Percentiles rank a stretch among this genome's conserved stretches.
These are phyloP conservation scores for Phocoena sinus DNA, from an alignment of 2,113 vertebrate genomes.

Conservation along the genomic window DNA sequence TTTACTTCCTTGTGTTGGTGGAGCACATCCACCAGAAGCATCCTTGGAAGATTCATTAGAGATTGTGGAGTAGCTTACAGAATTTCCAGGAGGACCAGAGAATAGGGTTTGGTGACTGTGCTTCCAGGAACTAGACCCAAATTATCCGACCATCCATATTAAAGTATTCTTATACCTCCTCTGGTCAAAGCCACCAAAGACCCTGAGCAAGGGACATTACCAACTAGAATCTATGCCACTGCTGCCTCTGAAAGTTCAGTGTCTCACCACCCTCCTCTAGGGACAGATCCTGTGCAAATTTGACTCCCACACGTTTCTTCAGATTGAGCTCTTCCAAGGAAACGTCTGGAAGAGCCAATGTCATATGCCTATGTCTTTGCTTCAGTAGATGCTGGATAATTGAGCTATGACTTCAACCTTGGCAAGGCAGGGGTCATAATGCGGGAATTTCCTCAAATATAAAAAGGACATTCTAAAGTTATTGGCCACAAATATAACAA, in stretches of 20 bases:
- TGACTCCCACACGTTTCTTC: background rate
- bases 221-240: background rate
- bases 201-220: background rate
- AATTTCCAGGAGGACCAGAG: background rate
- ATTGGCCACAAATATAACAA: background rate
- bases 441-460: background rate
- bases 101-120: background rate
- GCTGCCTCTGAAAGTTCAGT: background rate
- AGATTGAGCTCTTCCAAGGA: background rate
- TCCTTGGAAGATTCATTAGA: background rate
- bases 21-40: background rate
- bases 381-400: background rate
- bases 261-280: background rate
- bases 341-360: background rate
- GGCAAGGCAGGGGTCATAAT: background rate
- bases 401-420: background rate
- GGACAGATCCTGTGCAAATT: background rate
- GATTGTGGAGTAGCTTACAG: background rate
- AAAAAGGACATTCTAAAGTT: conserved; percentile 16
- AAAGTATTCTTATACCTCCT: background rate
- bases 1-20: background rate
- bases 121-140: background rate
- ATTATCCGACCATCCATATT: background rate
- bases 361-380: background rate
- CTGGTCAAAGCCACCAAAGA: background rate